These are phyloP conservation scores for Rhopilema esculentum DNA, from an alignment of 30 jellyfish, hydroid and myxozoan genomes.

Conservation along the genomic window DNA sequence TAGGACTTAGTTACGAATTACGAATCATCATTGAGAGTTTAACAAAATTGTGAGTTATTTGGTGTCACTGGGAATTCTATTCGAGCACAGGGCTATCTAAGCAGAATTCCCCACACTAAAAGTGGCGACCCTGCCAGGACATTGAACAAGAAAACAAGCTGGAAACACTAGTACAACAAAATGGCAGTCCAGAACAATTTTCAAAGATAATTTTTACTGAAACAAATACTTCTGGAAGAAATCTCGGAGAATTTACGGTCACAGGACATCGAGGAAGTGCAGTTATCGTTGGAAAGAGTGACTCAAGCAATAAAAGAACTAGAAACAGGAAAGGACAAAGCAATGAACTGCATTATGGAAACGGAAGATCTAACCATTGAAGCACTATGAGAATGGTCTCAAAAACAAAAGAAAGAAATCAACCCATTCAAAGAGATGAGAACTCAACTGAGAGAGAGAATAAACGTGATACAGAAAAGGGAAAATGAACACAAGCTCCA, in stretches of 20 bases:
- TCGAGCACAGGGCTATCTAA: too few species aligned
- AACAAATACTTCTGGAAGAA: conserved; percentile 24
- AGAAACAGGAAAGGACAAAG: conserved; percentile 5
- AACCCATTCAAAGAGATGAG: conserved; percentile 13
- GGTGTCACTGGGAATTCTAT: too few species aligned
- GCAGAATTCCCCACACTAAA: too few species aligned
- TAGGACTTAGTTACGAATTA: too few species aligned
- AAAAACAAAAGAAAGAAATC: conserved; percentile 25
- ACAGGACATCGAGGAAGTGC: conserved; percentile 32
- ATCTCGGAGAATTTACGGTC: conserved; percentile 13
- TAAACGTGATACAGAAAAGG: background rate
- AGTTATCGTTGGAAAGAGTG: conserved; percentile 18
- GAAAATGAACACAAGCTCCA: background rate
- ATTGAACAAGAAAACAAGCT: background rate
- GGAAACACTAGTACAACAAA: background rate
- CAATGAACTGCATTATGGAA: background rate
- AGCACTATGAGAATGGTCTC: conserved; percentile 21
- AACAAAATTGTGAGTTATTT: too few species aligned
- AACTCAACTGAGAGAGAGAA: background rate
- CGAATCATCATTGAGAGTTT: too few species aligned
- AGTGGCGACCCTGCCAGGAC: conserved; percentile 36
- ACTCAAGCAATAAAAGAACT: conserved; percentile 24
- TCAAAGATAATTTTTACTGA: background rate
- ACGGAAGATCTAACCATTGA: conserved; percentile 26
- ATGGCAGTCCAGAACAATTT: background rate